Conservation (phyloP, 2,113 vertebrate species). For the Myrmophylax atrothorax region DNA sequence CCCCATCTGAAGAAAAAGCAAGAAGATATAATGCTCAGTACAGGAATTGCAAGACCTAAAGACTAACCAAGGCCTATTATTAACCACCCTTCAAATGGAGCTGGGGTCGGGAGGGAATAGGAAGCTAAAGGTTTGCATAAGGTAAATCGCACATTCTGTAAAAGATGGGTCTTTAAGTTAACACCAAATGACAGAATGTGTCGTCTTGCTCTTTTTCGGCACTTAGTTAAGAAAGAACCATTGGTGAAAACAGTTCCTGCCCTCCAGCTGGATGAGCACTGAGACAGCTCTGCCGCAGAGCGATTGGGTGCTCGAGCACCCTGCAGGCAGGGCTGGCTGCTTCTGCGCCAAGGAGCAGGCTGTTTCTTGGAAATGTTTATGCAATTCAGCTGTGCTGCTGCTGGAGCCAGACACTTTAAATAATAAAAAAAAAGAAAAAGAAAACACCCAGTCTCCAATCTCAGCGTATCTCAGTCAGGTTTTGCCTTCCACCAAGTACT, state of each 20-base stretch:
- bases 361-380: constrained; percentile 45
- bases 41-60: neutral
- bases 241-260: neutral
- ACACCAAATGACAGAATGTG: neutral
- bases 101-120: neutral
- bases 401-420: neutral
- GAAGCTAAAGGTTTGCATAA: neutral
- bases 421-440: neutral
- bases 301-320: accelerated
- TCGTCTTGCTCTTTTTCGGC: neutral
- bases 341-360: neutral
- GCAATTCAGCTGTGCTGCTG: neutral
- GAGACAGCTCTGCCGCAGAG: neutral
- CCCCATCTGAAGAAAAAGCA: neutral
- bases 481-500: neutral
- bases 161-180: neutral
- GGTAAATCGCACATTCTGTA: neutral
- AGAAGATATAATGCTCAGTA: neutral
- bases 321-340: neutral
- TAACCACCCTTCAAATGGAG: neutral
- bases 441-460: neutral
- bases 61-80: neutral
- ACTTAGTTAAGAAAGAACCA: neutral
- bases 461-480: neutral
- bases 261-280: neutral